Conservation (phyloP, 2,888 invertebrate genomes). For the Acanthosepion pharaonis region DNA sequence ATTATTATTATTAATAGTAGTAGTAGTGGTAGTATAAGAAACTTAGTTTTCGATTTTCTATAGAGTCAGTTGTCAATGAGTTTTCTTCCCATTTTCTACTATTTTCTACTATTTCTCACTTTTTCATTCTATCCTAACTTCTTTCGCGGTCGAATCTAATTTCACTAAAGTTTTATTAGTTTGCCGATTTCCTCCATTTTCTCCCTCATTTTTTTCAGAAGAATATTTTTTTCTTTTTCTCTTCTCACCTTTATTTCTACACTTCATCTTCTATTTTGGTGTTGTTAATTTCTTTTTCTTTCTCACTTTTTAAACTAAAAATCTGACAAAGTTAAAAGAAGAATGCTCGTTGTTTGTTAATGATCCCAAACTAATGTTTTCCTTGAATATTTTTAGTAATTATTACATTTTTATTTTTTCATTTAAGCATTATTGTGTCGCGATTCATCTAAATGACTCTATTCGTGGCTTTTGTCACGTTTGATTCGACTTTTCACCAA, state of each 20-base stretch:
- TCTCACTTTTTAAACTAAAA: neutral
- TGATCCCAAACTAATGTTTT: neutral
- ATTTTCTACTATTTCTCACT: neutral
- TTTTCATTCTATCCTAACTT: neutral
- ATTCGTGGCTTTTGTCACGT: neutral
- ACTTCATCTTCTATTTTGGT: neutral
- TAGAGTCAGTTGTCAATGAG: too few relatives aligned
- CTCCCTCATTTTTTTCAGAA: neutral
- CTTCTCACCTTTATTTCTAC: neutral
- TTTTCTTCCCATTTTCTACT: too few relatives aligned
- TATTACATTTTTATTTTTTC: neutral
- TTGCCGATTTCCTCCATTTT: neutral
- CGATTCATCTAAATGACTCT: neutral
- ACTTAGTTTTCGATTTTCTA: too few relatives aligned
- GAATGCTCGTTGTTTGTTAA: neutral
- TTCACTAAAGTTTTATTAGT: neutral
- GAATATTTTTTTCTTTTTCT: neutral
- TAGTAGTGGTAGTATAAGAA: too few relatives aligned
- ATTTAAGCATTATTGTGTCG: too few relatives aligned
- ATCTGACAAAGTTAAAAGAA: neutral
- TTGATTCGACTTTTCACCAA: neutral
- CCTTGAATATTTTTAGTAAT: too few relatives aligned
- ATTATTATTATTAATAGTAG: too few relatives aligned
- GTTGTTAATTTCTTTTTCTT: too few relatives aligned
- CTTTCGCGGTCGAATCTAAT: neutral